Percentiles rank a stretch among this genome's conserved stretches.
phyloP scores from a whole-genome alignment of 2,888 invertebrate genomes.

The Sarcophaga caerulescens region DNA sequence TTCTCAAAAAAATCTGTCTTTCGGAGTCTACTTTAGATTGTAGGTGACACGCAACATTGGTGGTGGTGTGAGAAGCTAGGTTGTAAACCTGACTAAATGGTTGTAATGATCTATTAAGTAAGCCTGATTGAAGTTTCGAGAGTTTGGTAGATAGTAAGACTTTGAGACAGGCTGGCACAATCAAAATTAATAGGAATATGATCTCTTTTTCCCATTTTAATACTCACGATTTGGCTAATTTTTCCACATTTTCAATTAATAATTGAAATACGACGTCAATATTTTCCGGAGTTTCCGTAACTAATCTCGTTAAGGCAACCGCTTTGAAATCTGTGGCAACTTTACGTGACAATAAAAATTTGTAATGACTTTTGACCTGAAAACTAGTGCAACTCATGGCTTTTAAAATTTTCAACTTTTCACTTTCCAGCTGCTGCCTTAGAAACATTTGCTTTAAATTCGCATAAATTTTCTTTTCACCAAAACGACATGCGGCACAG shows the following conservation, averaged over 20 bases:
- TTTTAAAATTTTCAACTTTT: slow-evolving; percentile 84
- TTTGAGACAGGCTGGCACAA: too few species aligned
- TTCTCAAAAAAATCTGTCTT: too few species aligned
- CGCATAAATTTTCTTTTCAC: background rate
- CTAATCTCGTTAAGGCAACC: slow-evolving; percentile 79
- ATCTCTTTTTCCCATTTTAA: background rate
- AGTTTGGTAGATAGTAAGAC: too few species aligned
- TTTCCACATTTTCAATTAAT: slow-evolving; percentile 68
- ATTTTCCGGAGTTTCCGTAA: slow-evolving; percentile 81
- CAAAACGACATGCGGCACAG: slow-evolving; percentile 46
- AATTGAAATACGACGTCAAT: slow-evolving; percentile 71
- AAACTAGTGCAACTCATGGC: slow-evolving; percentile 86
- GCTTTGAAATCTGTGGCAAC: slow-evolving; percentile 70
- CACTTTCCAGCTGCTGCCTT: slow-evolving; percentile 83
- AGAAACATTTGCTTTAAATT: background rate
- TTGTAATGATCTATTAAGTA: too few species aligned
- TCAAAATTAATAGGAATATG: too few species aligned
- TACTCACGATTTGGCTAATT: slow-evolving; percentile 73
- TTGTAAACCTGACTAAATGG: too few species aligned
- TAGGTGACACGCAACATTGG: too few species aligned
- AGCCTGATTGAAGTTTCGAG: too few species aligned
- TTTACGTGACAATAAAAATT: slow-evolving; percentile 80
- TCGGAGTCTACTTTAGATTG: too few species aligned
- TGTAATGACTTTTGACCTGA: slow-evolving; percentile 81
- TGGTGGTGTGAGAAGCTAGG: too few species aligned